These are phyloP conservation scores for Octodon degus DNA, from an alignment of 2,113 vertebrate species.

Conservation along the genomic window DNA sequence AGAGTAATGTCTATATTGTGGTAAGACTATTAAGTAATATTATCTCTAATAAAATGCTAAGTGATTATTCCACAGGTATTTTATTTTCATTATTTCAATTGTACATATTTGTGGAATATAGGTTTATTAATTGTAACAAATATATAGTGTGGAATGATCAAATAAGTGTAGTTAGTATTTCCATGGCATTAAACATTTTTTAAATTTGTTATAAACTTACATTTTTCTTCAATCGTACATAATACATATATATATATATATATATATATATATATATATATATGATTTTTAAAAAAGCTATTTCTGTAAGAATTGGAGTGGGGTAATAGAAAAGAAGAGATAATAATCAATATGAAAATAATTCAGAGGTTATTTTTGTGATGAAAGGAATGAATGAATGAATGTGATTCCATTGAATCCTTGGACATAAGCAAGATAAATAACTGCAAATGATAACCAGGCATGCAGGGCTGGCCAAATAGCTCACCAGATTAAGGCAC, in stretches of 20 bases:
- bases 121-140: background rate
- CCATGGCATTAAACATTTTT: background rate
- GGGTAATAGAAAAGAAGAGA: background rate
- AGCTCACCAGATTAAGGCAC: no score
- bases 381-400: background rate
- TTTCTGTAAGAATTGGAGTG: background rate
- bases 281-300: background rate
- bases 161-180: background rate
- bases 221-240: background rate
- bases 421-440: background rate
- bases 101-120: background rate
- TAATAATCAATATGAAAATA: background rate
- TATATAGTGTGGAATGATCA: background rate
- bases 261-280: no score
- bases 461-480: no score
- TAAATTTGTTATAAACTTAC: background rate
- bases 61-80: background rate
- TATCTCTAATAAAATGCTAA: background rate
- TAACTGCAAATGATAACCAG: background rate
- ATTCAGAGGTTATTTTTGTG: background rate
- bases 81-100: background rate
- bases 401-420: slow-evolving; percentile 12
- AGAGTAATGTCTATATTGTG: background rate
- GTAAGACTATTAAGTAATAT: background rate
- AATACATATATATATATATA: background rate